Base-by-base conservation (phyloP, 2,888 invertebrate genomes). In the Ophion obscuratus region DNA sequence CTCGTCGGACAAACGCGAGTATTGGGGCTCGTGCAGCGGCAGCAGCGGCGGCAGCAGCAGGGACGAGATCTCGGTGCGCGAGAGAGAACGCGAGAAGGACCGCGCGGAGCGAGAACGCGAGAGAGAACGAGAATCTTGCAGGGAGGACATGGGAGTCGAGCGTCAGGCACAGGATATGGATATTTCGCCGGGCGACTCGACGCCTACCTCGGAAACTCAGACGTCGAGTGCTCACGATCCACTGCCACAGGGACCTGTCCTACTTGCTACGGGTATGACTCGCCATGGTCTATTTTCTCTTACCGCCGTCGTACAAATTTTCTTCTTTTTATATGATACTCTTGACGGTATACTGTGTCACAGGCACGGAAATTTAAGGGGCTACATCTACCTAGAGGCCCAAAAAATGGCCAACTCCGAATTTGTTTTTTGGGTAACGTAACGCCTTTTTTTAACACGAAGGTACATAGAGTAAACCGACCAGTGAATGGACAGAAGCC, bases 121-220 rank as follows among this genome's bases (percentile, higher is more conserved):
- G 36, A 88, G 90, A 77, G 91, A 92, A 84, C 90, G 93, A 68
- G 92, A 93, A 70, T 78, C 85, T 24, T 87, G 87, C 76, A 85
- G 89, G 81, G 87, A 88, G 59, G 90, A 90, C 84, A 88, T 88
- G 81, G 88, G 89, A 79, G 87, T 87, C 81, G 95, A 95, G 89
- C 94, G 95, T 68, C 95, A 95, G 91, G 94, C 96, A 88, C 97
- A 98, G 94, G 98, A 98, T 92, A 98, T 98, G 98, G 98, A 99
- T 92, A 98, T 98, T 92, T 98, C 98, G 84, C 98, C 98, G 20
- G 97, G 97, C 90, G 96, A 97, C 92, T 98, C 98, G 93, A 98
- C 98, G 87, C 98, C 98, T 61, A 96, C 97, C 82, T 97, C 97
- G 40, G 98, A 98, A 94, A 96, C 97, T 88, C 96, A 93, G 68